Conservation (phyloP, 2,797 vertebrate species). For the Mycteria americana region DNA sequence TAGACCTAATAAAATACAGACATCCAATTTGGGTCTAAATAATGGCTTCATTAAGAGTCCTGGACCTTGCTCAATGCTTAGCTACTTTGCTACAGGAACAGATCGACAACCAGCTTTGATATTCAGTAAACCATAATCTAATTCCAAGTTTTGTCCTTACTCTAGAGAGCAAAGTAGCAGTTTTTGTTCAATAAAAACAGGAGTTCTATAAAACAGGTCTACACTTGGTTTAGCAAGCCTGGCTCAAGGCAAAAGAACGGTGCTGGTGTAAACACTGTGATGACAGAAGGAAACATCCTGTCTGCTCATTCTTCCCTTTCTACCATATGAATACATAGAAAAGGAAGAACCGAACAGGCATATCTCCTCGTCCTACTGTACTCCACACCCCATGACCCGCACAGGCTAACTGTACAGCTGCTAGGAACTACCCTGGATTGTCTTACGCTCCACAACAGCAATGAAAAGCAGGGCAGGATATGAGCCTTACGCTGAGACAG, state of each 20-base stretch:
- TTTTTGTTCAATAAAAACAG: background rate
- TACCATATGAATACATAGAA: background rate
- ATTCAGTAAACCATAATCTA: background rate
- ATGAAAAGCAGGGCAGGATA: background rate
- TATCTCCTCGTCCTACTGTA: background rate
- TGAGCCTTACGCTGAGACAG: fast-evolving
- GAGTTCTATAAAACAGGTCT: background rate
- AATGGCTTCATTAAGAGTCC: background rate
- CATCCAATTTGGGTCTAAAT: background rate
- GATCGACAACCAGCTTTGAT: background rate
- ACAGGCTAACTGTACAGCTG: background rate
- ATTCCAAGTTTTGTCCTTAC: background rate
- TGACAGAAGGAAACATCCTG: background rate
- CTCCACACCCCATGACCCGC: fast-evolving
- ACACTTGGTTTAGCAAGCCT: background rate
- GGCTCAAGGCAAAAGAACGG: background rate
- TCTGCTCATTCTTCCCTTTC: background rate
- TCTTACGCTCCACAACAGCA: background rate
- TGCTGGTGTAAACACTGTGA: background rate
- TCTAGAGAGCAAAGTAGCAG: background rate
- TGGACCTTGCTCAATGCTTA: background rate
- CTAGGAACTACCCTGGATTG: background rate
- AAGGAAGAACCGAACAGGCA: background rate
- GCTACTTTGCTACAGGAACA: background rate
- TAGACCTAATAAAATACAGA: background rate